Evolutionary conservation across 2,888 invertebrate genomes (phyloP), one percentile per base, ranked within the genome.

Genomic region (Nomada ferruginata): DNA sequence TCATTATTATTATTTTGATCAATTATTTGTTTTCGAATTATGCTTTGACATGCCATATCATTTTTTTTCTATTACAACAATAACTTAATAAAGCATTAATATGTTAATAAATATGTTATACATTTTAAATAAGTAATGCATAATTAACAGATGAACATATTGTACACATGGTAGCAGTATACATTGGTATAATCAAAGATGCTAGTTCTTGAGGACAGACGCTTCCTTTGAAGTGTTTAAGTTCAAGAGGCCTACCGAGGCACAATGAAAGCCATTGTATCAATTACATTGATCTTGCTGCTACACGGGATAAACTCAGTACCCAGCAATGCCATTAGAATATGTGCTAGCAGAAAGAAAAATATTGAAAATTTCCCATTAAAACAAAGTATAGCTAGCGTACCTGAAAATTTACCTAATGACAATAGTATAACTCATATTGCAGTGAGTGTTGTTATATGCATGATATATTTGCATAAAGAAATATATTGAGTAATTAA

Each of bases 231-330:
- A 91, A 91, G 91, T 89, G 91, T 89, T 82, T 83, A 76, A 87
- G 85, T 88, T 90, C 86, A 89, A 91, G 91, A 89, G 91, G 86
- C 83, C 84, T 78, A 82, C 76, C 74, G 66, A 88, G 85, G 85
- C 89, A 92, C 89, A 91, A 92, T 92, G 92, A 92, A 83, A 89
- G 89, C 85, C 89, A 89, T 91, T 92, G 91, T 92, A 89, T 90
- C 90, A 74, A 86, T 90, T 77, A 60, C 85, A 78, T 76, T 91
- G 84, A 86, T 90, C 83, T 83, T 85, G 74, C 85, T 91, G 61
- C 79, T 92, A 50, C 89, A 88, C 86, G 87, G 90, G 74, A 90
- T 88, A 86, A 89, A 87, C 80, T 87, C 88, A 50, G 83, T 79
- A 70, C 84, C 87, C 77, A 89, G 90, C 72, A 87, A 85, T 86